Evolutionary conservation across 2,113 vertebrate species (phyloP).

Genomic region (Larimichthys polyactis): DNA sequence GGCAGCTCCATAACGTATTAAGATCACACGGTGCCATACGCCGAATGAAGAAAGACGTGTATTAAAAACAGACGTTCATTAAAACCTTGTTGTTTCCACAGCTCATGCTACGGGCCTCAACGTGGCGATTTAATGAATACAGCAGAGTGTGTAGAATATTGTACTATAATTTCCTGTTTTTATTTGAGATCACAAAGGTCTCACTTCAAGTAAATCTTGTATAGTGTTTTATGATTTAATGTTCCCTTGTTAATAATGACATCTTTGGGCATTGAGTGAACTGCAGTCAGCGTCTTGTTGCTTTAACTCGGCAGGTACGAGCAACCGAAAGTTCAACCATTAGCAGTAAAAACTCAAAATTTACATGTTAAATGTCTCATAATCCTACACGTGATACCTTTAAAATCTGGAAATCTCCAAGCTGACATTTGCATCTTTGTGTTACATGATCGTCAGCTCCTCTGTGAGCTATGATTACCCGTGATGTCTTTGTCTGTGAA

Average conservation of each 20-base stretch:
- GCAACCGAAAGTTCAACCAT: too few relatives aligned
- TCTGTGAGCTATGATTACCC: not conserved
- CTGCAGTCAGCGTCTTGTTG: too few relatives aligned
- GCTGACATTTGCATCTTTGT: too few relatives aligned
- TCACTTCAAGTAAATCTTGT: not conserved
- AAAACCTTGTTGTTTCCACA: slow-evolving; percentile 20
- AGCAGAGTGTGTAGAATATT: not conserved
- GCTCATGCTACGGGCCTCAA: not conserved
- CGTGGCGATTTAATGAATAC: slow-evolving; percentile 16
- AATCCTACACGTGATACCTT: too few relatives aligned
- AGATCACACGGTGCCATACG: slow-evolving; percentile 7
- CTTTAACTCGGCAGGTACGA: too few relatives aligned
- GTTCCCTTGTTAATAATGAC: too few relatives aligned
- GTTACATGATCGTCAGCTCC: not conserved
- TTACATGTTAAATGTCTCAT: too few relatives aligned
- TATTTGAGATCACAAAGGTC: not conserved
- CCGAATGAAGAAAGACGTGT: slow-evolving; percentile 25
- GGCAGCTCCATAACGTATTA: slow-evolving; percentile 55
- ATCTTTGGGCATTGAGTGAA: too few relatives aligned
- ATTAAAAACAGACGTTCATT: slow-evolving; percentile 7
- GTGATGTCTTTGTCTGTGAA: too few relatives aligned
- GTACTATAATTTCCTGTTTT: not conserved
- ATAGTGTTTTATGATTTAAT: not conserved
- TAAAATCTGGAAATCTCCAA: too few relatives aligned
- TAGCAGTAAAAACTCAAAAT: too few relatives aligned